phyloP scores from a whole-genome alignment of 2,888 invertebrate species.

The Chelonus formosanus region DNA sequence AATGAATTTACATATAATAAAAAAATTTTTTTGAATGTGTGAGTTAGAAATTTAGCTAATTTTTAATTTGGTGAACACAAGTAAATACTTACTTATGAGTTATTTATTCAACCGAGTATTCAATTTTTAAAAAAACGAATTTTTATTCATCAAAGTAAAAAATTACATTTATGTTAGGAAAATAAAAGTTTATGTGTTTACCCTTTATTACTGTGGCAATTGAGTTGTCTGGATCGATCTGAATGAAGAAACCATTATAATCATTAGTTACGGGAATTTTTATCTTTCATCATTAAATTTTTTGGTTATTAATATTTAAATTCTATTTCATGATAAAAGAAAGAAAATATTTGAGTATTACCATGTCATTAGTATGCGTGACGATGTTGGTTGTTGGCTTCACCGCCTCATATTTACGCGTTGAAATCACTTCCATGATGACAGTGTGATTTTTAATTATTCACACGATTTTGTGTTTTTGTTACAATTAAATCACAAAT shows the following conservation, averaged over 20 bases:
- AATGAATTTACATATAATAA: background rate
- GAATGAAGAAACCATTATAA: slow-evolving; percentile 49
- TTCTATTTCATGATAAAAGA: background rate
- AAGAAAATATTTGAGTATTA: slow-evolving; percentile 50
- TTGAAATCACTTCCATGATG: slow-evolving; percentile 61
- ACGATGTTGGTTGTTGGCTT: slow-evolving; percentile 44
- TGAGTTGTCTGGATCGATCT: slow-evolving; percentile 80
- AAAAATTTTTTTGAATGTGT: background rate
- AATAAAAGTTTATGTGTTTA: slow-evolving; percentile 62
- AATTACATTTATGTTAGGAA: background rate
- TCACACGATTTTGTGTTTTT: background rate
- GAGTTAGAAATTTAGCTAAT: background rate
- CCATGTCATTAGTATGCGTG: slow-evolving; percentile 50
- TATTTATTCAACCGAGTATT: background rate
- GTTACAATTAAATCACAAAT: background rate
- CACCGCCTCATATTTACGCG: slow-evolving; percentile 61
- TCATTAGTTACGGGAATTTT: slow-evolving; percentile 8
- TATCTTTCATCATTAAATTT: slow-evolving; percentile 20
- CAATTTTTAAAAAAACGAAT: background rate
- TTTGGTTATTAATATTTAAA: slow-evolving; percentile 5
- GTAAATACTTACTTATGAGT: background rate
- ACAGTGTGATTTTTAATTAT: background rate
- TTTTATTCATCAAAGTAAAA: background rate
- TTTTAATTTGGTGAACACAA: background rate
- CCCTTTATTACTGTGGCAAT: slow-evolving; percentile 90